Base-by-base conservation (phyloP, 2,888 invertebrate species). In the Cheilosia grossa region DNA sequence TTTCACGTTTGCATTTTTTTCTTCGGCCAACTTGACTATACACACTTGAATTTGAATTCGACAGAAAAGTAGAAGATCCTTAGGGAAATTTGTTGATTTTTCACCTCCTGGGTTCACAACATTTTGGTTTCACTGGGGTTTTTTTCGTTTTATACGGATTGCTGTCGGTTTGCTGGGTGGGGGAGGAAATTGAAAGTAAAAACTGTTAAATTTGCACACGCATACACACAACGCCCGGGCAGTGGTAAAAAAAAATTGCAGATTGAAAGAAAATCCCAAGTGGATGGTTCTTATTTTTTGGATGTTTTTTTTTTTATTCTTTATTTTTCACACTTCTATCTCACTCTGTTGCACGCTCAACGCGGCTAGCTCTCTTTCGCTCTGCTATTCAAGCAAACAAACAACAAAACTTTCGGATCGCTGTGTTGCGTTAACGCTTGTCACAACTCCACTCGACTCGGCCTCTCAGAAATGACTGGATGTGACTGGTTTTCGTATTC, bases 391-490 rank as follows among this genome's bases (percentile, higher is more conserved):
- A 79, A 83, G 75, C 80, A 75, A 85, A 85, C 85, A 72, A 81
- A 75, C 80, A 85, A 85, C 83, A 83, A 83, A 83, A 83, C 85
- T 85, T 86, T 86, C 82, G 80, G 86, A 86, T 87, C 87, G 87
- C 87, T 87, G 83, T 81, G 86, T 87, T 87, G 86, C 87, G 87
- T 81, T 75, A 58, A 72, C 78, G 77, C 75, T 75, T 77, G 24
- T 61, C 79, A 79, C 87, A 86, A 87, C 87, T 87, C 82, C 86
- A 87, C 87, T 87, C 87, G 83, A 87, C 87, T 83, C 83, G 80
- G 80, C 82, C 64, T 78, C 77, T 87, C 80, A 87, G 49, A 87
- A 75, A 85, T 86, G 75, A 87, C 87, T 87, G 82, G 40, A 59
- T 72, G 51, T 75, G 79, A 75, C 67, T 79, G 72, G 73, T 78